Evolutionary conservation across 2,113 vertebrate species (phyloP).

Genomic region (Lophura nycthemera): DNA sequence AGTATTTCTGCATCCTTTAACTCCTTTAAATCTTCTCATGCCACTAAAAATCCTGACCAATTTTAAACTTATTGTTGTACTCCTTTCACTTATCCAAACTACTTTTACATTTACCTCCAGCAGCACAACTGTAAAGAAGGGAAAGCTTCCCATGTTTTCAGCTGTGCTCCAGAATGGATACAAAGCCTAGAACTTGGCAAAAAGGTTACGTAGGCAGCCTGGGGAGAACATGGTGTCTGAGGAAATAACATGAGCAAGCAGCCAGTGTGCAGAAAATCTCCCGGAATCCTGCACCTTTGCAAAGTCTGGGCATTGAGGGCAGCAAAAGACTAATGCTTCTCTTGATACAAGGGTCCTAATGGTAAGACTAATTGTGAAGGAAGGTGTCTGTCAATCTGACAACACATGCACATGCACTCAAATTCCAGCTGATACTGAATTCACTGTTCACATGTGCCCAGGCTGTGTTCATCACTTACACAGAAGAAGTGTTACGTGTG

Average conservation of each 20-base stretch:
- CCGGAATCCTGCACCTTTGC: not conserved
- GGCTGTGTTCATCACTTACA: accelerated
- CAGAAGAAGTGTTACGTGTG: not conserved
- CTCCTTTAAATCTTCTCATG: not conserved
- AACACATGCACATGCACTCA: accelerated
- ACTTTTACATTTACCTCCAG: not conserved
- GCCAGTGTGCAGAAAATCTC: not conserved
- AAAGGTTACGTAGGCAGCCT: not conserved
- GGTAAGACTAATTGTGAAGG: not conserved
- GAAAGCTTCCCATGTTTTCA: not conserved
- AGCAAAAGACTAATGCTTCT: not conserved
- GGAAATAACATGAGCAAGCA: not conserved
- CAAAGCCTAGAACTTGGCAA: not conserved
- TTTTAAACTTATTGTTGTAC: not conserved
- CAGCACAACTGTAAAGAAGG: not conserved
- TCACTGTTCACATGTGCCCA: not conserved
- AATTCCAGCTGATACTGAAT: not conserved
- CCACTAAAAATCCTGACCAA: not conserved
- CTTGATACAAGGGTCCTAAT: not conserved
- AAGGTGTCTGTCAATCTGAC: not conserved
- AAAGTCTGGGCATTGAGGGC: not conserved
- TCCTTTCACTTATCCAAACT: not conserved
- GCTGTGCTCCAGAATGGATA: not conserved
- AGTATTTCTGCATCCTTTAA: not conserved
- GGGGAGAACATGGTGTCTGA: not conserved